A percentile compares a stretch with the other conserved stretches of the same genome.
Conservation (phyloP, 2,888 invertebrate genomes). For the Sesia bembeciformis region DNA sequence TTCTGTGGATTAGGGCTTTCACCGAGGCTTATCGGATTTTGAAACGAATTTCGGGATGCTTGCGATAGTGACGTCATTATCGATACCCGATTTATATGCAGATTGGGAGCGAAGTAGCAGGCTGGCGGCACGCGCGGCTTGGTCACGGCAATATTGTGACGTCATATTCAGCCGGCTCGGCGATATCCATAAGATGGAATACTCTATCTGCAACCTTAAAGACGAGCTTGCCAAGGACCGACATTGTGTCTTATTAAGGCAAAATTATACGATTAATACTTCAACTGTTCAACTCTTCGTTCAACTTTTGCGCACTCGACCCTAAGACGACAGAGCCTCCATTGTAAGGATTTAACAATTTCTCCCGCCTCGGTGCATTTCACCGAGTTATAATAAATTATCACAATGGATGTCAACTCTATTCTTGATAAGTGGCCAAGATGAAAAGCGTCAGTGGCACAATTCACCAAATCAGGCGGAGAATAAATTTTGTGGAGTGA, state of each 20-base stretch:
- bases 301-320: conserved; percentile 65
- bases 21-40: conserved; percentile 68
- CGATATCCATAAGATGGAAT: not conserved
- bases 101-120: conserved; percentile 56
- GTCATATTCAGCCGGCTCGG: not conserved
- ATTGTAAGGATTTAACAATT: conserved; percentile 69
- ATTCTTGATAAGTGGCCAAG: conserved; percentile 65
- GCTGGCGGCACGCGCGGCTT: conserved; percentile 2
- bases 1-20: conserved; percentile 70
- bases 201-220: not conserved
- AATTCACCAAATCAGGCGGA: conserved; percentile 56
- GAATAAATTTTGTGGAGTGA: conserved; percentile 35
- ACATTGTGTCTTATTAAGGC: conserved; percentile 34
- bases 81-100: conserved; percentile 75
- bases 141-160: conserved; percentile 1
- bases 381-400: conserved; percentile 67
- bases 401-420: conserved; percentile 70
- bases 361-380: conserved; percentile 65
- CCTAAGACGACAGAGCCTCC: conserved; percentile 52
- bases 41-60: conserved; percentile 68
- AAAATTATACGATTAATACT: conserved; percentile 46
- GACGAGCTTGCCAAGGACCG: conserved; percentile 27
- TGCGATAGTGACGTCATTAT: conserved; percentile 69
- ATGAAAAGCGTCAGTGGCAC: conserved; percentile 59
- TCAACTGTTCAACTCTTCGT: conserved; percentile 38